Base-by-base conservation (phyloP, 2,113 vertebrate species). In the Junco hyemalis region DNA sequence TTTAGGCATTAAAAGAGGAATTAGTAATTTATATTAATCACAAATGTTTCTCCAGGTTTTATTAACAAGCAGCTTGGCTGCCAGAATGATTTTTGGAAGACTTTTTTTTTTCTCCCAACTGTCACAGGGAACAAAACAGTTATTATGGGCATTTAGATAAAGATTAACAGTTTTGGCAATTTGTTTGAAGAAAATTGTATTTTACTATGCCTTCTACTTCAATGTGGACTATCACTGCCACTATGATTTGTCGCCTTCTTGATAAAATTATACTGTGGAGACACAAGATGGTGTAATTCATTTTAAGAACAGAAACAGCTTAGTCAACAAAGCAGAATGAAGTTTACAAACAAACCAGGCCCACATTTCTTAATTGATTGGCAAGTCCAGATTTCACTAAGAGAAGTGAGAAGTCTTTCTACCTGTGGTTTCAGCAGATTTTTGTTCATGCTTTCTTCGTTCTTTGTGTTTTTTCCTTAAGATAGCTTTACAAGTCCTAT, bases 151-250 rank as follows among this genome's bases (percentile, higher is more conserved):
- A 96, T 97, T 98, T 98, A 98, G 97, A 98, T 98, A 98, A 98
- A 98, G 98, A 99, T 98, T 91, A 99, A 98, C 93, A 47, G 97
- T 97, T 98, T 98, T 95, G 95, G 97, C 98, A 97, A 93, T 98
- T 98, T 96, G 95, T 97, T 97, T 96, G 91, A 97, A 64, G 95
- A 97, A 97, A 98, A 94, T 59, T 78, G 50, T 95, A 89, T 96
- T 98, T 98, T 97, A 97, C 97, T 97, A 88, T 97, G 94, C 92
- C 97, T 98, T 98, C 92, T 86, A 96, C 93, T 98, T 96, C 72
- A 97, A 68, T 14, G 11, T 48, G 51, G 93, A 97, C 94, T 7
- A 4, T 95, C 73, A 73, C 81, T 92, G 65, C 81, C 94, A 96
- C 91, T 90, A 86, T 98, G 96, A 98, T 98, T 98, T 98, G 97